Evolutionary conservation across 2,888 invertebrate genomes (phyloP).

Genomic region (Opisthograptis luteolata): DNA sequence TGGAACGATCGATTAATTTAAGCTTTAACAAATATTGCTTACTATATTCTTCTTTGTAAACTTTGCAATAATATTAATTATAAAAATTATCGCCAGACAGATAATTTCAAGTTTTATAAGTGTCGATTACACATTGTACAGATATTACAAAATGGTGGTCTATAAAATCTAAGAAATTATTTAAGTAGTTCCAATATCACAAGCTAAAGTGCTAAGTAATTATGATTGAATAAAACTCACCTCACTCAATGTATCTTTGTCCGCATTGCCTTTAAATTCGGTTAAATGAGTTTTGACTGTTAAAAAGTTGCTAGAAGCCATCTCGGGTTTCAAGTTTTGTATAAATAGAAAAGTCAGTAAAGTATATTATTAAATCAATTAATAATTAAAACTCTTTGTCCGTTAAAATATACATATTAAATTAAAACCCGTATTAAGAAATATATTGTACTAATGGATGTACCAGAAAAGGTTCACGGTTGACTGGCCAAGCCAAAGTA

Average conservation of each 20-base stretch:
- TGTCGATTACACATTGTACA: too few relatives aligned
- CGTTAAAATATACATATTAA: constrained; percentile 48
- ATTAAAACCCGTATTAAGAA: constrained; percentile 41
- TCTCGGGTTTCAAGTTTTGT: constrained; percentile 36
- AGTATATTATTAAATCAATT: constrained; percentile 46
- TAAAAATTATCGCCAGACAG: too few relatives aligned
- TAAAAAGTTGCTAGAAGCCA: constrained; percentile 72
- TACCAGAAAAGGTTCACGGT: constrained; percentile 60
- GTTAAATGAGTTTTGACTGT: constrained; percentile 77
- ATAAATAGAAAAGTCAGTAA: constrained; percentile 50
- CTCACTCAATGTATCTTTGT: constrained; percentile 79
- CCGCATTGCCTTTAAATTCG: constrained; percentile 75
- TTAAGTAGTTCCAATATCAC: neutral
- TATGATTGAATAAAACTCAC: constrained; percentile 53
- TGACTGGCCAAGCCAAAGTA: constrained; percentile 58
- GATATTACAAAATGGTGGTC: constrained; percentile 23
- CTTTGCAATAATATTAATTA: too few relatives aligned
- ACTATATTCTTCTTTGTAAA: too few relatives aligned
- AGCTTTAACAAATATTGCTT: too few relatives aligned
- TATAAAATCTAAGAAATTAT: neutral
- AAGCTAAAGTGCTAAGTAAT: neutral
- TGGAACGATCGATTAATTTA: constrained; percentile 35
- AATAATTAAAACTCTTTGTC: constrained; percentile 50
- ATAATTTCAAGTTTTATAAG: too few relatives aligned
- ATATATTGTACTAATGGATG: constrained; percentile 35